These are phyloP conservation scores for Euphydryas editha DNA, from an alignment of 2,888 invertebrate genomes.

Conservation along the genomic window DNA sequence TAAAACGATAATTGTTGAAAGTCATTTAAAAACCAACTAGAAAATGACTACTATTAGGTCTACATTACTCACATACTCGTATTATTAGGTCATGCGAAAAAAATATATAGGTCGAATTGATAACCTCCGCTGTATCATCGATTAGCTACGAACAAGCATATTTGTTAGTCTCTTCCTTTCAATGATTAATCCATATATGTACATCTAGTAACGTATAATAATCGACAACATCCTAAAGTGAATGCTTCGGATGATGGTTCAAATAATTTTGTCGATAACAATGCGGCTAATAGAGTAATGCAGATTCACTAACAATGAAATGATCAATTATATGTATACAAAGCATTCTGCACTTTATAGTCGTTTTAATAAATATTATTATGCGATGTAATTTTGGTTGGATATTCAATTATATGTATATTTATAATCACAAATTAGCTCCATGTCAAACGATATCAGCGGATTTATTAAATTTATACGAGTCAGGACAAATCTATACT, in stretches of 20 bases:
- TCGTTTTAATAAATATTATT: constrained; percentile 21
- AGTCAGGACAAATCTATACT: no score
- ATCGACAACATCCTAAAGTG: neutral
- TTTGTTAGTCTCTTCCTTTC: no score
- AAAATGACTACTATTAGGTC: no score
- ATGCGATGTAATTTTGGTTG: neutral
- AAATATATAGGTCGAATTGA: no score
- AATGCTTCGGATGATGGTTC: constrained; percentile 3
- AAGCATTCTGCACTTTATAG: constrained; percentile 6
- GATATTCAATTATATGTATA: neutral
- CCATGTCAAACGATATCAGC: constrained; percentile 3
- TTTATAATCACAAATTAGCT: neutral
- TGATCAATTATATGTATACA: neutral
- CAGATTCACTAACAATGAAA: neutral
- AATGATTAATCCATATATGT: no score
- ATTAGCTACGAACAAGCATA: no score
- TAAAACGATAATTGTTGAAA: no score
- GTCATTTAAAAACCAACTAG: no score
- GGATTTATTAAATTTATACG: neutral
- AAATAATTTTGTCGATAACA: constrained; percentile 20
- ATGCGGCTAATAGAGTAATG: constrained; percentile 18
- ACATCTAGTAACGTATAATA: no score
- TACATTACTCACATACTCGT: no score
- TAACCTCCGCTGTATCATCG: no score
- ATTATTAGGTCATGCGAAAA: no score